Conservation (phyloP, 2,113 vertebrate species). For the Eurypyga helias region DNA sequence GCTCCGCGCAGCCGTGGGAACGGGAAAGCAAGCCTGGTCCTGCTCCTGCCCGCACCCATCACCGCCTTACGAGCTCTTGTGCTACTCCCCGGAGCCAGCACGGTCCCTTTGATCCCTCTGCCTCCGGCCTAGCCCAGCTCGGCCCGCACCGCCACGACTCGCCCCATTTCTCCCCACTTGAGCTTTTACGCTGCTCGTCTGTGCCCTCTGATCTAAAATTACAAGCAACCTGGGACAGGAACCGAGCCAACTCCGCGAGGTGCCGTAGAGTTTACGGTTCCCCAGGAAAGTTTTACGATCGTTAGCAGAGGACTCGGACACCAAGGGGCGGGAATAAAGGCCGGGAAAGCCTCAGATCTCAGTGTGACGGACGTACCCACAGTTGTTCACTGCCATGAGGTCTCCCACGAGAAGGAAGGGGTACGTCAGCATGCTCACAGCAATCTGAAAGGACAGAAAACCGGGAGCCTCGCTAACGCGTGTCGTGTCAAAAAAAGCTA, state of each 20-base stretch:
- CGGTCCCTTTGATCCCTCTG: not conserved
- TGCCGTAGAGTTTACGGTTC: not conserved
- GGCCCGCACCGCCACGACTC: not conserved
- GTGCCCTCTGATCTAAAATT: conserved; percentile 26
- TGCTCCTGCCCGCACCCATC: not conserved
- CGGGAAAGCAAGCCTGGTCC: not conserved
- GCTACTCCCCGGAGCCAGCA: not conserved
- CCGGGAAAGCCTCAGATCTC: not conserved
- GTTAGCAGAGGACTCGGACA: not conserved
- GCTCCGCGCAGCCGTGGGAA: not conserved
- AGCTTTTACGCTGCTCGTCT: not conserved
- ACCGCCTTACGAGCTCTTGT: not conserved
- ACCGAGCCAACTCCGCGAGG: not conserved
- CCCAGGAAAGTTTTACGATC: not conserved
- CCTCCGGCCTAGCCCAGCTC: not conserved
- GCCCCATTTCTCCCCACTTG: not conserved
- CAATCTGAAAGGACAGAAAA: conserved; percentile 79
- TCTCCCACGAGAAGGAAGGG: conserved; percentile 90
- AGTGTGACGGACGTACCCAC: conserved; percentile 80
- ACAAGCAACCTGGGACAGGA: conserved; percentile 21
- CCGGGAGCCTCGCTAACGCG: not conserved
- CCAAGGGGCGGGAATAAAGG: conserved; percentile 10
- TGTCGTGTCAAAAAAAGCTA: not conserved
- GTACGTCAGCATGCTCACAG: conserved; percentile 88
- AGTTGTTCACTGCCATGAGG: conserved; percentile 92